Conservation (phyloP, 2,888 invertebrate genomes). For the Steinernema hermaphroditum region DNA sequence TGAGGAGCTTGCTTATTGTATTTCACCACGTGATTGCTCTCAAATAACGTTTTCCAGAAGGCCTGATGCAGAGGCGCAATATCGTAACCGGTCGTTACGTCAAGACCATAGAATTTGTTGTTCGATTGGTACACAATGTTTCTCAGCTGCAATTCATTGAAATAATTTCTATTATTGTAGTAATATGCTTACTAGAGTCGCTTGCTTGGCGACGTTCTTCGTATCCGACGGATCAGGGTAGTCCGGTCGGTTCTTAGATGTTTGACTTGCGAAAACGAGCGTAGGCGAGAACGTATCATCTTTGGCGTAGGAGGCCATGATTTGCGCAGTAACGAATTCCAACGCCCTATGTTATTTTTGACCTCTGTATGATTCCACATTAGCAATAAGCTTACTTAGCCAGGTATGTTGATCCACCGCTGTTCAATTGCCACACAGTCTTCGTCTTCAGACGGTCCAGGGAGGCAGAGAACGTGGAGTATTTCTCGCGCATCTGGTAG, state of each 20-base stretch:
- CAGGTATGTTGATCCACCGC: background rate
- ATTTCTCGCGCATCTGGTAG: background rate
- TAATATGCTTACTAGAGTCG: no score
- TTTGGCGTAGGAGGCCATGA: background rate
- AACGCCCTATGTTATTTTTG: background rate
- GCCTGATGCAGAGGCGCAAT: background rate
- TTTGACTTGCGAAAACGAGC: background rate
- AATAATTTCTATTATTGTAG: no score
- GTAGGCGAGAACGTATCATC: background rate
- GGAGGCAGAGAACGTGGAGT: background rate
- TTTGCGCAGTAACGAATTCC: background rate
- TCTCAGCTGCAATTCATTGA: background rate
- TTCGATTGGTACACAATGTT: background rate
- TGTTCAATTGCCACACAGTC: background rate
- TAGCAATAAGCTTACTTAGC: background rate
- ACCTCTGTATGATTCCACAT: background rate
- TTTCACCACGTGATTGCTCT: background rate
- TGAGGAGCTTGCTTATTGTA: background rate
- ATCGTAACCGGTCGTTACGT: background rate
- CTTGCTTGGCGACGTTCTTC: no score
- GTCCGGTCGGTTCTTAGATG: background rate
- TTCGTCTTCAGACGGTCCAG: background rate
- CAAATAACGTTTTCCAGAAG: background rate
- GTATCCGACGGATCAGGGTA: no score
- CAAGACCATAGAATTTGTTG: background rate